Conservation (phyloP, 2,888 invertebrate genomes). For the Ochropleura leucogaster region DNA sequence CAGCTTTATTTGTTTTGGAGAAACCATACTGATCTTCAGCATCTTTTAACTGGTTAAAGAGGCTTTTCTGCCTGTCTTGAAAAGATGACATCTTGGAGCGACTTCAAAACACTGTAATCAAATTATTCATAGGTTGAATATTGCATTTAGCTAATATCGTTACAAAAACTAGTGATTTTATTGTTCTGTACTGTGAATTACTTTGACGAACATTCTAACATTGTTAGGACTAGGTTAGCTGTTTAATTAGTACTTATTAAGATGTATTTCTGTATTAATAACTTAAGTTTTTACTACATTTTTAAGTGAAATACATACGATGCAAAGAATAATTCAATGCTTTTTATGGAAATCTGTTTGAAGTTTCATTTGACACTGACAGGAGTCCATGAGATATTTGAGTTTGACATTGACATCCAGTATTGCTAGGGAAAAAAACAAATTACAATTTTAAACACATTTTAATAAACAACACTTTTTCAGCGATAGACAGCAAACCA, state of each 20-base stretch:
- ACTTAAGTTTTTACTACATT: constrained; percentile 12
- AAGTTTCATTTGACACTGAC: constrained; percentile 32
- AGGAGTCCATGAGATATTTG: background rate
- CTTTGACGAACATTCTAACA: background rate
- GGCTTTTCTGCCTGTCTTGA: constrained; percentile 92
- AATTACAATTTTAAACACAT: background rate
- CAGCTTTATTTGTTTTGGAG: constrained; percentile 79
- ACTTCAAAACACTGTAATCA: constrained; percentile 36
- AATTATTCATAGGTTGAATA: background rate
- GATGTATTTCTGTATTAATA: background rate
- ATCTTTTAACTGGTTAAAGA: constrained; percentile 93
- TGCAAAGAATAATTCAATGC: constrained; percentile 2
- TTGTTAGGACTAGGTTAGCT: background rate
- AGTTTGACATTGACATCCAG: background rate
- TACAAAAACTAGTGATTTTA: background rate
- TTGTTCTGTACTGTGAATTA: background rate
- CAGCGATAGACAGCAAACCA: too few species aligned
- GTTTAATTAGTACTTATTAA: background rate
- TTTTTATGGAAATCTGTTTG: constrained; percentile 12
- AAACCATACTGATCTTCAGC: constrained; percentile 90
- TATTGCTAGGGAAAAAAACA: constrained; percentile 15
- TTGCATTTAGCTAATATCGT: background rate
- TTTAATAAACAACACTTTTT: too few species aligned
- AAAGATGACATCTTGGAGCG: constrained; percentile 83
- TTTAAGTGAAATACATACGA: background rate